Base-by-base conservation (phyloP, 2,797 vertebrate species). In the Enteromius paludinosus region DNA sequence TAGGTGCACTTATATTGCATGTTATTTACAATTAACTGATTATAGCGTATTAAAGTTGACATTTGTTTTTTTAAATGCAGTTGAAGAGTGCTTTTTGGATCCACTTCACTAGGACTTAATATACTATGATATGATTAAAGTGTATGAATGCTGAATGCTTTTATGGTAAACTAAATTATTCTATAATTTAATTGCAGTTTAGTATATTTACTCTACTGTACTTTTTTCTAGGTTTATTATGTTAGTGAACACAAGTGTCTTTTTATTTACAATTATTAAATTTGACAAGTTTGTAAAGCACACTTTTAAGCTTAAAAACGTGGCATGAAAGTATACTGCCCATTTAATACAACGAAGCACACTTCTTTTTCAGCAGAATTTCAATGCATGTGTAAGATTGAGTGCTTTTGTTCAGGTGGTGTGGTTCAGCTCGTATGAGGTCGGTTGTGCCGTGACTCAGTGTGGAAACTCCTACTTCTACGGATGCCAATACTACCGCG, bases 401-500 rank as follows among this genome's bases (percentile, higher is more conserved):
- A 30, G 47, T 54, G 17, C 28, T 59, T 72, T 20, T 81, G 30
- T 68, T 17, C 41, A 95, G 94, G 88, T 95, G 85, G 86, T 95
- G 30, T 95, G 94, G 94, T 91, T 89, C 88, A 88, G 87, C 82
- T 94, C 94, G 0, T 95, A 93, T 82, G 87, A 62, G 66, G 83
- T 95, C 0, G 94, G 94, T 69, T 95, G 94, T 64, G 94, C 88
- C 20, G 33, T 91, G 64, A 54, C 66, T 0, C 0, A 69, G 12
- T 95, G 94, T n/a, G 69, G 79, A 0, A 30, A 56, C 38, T 7
- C n/a, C 47, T 94, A 91, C 74, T 88, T 92, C 84, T 94, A 93
- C 0, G 88, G 43, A 83, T 95, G 94, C 77, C 91, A 92, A 6
- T 95, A 94, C 66, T 95, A 82, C 11, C 70, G 93, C 88, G 93